These are phyloP conservation scores for Peromyscus eremicus DNA, from an alignment of 2,797 vertebrate species.

Conservation along the genomic window DNA sequence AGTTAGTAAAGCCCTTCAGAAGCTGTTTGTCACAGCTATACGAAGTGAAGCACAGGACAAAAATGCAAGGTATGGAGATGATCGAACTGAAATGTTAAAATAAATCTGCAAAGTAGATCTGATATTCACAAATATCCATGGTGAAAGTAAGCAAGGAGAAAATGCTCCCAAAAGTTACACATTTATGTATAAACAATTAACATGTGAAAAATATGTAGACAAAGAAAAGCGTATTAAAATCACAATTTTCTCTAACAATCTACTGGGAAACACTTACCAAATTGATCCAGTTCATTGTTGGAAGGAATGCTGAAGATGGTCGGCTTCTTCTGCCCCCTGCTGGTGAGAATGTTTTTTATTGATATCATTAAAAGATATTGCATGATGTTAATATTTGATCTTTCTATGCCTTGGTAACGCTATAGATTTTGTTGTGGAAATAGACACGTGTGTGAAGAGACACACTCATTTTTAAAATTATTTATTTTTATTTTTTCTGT, in stretches of 20 bases:
- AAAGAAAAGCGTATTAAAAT: constrained; percentile 26
- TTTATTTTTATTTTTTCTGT: too few species aligned
- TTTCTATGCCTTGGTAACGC: background rate
- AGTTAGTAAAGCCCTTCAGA: background rate
- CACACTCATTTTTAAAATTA: background rate
- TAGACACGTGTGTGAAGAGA: background rate
- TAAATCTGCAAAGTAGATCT: background rate
- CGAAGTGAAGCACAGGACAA: background rate
- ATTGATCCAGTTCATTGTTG: background rate
- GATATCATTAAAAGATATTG: background rate
- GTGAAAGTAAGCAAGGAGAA: background rate
- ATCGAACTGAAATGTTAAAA: background rate
- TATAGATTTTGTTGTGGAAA: background rate
- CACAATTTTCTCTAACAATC: background rate
- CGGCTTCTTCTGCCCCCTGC: background rate
- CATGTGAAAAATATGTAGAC: background rate
- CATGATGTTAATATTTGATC: background rate
- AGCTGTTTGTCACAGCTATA: background rate
- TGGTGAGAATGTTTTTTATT: background rate
- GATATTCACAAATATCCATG: background rate
- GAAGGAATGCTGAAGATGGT: background rate
- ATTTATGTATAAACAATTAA: background rate
- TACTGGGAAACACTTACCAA: background rate
- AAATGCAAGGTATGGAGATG: background rate
- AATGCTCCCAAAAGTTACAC: background rate